Evolutionary conservation across 2,113 vertebrate species (phyloP).

Genomic region (Tetrax tetrax): DNA sequence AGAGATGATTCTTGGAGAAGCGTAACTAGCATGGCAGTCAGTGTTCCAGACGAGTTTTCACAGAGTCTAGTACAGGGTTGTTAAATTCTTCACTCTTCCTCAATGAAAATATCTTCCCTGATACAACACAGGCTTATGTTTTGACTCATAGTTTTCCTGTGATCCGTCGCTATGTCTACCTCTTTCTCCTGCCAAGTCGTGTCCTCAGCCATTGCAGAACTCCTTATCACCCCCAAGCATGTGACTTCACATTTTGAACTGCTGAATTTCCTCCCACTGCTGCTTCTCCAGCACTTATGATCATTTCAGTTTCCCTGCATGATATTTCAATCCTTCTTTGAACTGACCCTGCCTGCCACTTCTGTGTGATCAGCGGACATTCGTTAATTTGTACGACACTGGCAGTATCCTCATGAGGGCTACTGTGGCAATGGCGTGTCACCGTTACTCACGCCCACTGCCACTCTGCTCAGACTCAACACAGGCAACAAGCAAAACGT

Average conservation of each 20-base stretch:
- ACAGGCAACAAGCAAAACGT: background rate
- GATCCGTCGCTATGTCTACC: background rate
- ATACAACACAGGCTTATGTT: background rate
- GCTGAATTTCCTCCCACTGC: background rate
- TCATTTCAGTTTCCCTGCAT: background rate
- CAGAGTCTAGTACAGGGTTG: background rate
- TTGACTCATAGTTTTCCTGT: background rate
- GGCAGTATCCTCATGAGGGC: background rate
- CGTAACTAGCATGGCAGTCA: background rate
- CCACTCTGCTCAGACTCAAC: background rate
- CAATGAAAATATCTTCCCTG: background rate
- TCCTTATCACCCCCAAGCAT: background rate
- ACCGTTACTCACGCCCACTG: background rate
- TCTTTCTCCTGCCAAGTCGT: background rate
- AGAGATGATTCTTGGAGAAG: background rate
- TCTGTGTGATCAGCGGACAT: background rate
- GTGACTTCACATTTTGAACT: background rate
- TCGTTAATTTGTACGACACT: background rate
- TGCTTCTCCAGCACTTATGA: background rate
- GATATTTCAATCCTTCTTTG: background rate
- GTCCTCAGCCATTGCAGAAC: background rate
- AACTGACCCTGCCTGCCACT: background rate
- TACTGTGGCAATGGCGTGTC: background rate
- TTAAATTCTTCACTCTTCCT: background rate
- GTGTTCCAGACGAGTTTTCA: background rate